Base-by-base conservation (phyloP, 2,888 invertebrate species). In the Chaitophorus viminalis region DNA sequence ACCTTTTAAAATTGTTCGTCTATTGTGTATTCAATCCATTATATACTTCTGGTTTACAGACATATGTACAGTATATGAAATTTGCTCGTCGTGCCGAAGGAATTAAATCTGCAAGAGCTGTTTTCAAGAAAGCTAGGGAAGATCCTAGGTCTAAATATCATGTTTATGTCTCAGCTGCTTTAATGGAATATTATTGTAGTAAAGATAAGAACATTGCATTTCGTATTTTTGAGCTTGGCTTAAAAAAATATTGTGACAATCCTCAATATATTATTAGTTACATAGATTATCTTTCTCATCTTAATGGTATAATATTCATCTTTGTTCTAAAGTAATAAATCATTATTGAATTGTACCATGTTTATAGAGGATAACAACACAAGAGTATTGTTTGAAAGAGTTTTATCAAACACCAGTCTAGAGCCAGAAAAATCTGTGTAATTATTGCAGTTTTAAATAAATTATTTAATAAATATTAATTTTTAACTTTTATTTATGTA, bases 101-200 rank as follows among this genome's bases (percentile, higher is more conserved):
- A 39, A 99, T 99, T 90, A 99, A 99, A 92, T 96, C 98, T 0
- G 99, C 99, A 0, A 93, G 99, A 90, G 94, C 95, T 0, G 96
- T 99, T 25, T 99, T 99, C 91, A 99, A 99, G 91, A 93, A 96
- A 90, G 99, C 99, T 0, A 93, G 99, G 36, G 99, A 99, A 91
- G 99, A 99, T 91, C 92, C 93, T 6, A 91, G 94, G 31, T 90
- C 90, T 9, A 90, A 90, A 82, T 90, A 90, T 89, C 65, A 93
- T 94, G 92, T 94, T 90, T 99, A 96, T 92, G 98, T 99, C 0
- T 96, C 98, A 0, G 98, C 99, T 0, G 99, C 99, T 0, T 93
- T 99, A 0, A 99, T 99, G 99, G 99, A 99, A 92, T 99, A 99
- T 92, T 99, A 99, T 91, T 99, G 99, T 91, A 98, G 97, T 70